Evolutionary conservation across 2,888 invertebrate species (phyloP), one percentile per base, ranked within the genome.

Genomic region (Physocephala rufipes): DNA sequence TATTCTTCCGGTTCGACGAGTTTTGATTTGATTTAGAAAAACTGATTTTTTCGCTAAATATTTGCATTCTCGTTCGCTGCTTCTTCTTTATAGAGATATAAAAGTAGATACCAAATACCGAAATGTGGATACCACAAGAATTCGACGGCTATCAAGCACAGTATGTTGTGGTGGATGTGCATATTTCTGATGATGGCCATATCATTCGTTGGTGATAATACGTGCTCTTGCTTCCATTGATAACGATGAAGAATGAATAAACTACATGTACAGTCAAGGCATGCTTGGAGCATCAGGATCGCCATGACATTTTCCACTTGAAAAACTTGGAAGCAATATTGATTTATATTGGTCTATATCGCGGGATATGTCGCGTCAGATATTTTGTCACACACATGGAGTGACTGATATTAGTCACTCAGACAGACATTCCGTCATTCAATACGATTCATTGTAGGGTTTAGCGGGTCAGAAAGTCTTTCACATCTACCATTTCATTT

Each of bases 381-480:
- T 36, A 9, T 9, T 36, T 36, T 36, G 36, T 36, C 36, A 55
- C 13, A 55, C 55, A 51, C 49, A 30, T n/a, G n/a, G n/a, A n/a
- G n/a, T n/a, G n/a, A n/a, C n/a, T n/a, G n/a, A n/a, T n/a, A n/a
- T n/a, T n/a, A n/a, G n/a, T n/a, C 43, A 63, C 67, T 62, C 71
- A 71, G 67, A 67, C 67, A 67, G 62, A 67, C 71, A 71, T 71
- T 71, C 67, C 66, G 67, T 26, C 16, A 26, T 55, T 21, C 28
- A 55, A 26, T 26, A 55, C 36, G 36, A 7, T 9, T 36, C 36
- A 7, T 36, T 36, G 36, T n/a, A n/a, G n/a, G n/a, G n/a, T n/a
- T n/a, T n/a, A n/a, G n/a, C n/a, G n/a, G n/a, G n/a, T 36, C 36
- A 36, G 36, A 7, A 4, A 36, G 36, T 36, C 36, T 36, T 4